Evolutionary conservation across 2,797 vertebrate genomes (phyloP), one percentile per base, ranked within the genome.

Genomic region (Pipistrellus pipistrellus): DNA sequence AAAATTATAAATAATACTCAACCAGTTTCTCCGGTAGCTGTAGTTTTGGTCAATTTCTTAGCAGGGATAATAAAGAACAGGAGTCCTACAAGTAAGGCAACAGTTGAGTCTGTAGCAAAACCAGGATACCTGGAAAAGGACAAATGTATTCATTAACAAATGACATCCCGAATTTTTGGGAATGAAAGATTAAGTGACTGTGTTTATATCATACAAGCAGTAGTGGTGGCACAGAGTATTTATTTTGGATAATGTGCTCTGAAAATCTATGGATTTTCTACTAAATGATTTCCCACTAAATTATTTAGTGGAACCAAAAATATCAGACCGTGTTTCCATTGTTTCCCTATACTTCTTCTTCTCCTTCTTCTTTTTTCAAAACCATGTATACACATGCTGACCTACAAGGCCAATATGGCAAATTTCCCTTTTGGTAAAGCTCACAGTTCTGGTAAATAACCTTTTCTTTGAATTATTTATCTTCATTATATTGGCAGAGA

Each of bases 1-100:
- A 78, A 82, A 93, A 90, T 87, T 83, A 86, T 82, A 91, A 97
- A 75, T 96, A 88, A 97, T 98, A 99, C 98, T 98, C 96, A 98
- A 98, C 98, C 97, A 92, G 90, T 98, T 98, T 97, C 98, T 98
- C 99, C 99, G 55, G 97, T 92, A 27, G 98, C 96, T 93, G 98
- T 98, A 55, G 95, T 98, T 96, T 93, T 97, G 55, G 97, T 97
- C 85, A 98, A 91, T 83, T 88, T 98, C 88, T 99, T 97, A 88
- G 98, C 98, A 53, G 99, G 99, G 75, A 99, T 98, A 78, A 99
- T 97, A 97, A 99, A 99, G 96, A 99, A 98, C n/a, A 99, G 95
- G 32, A 99, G 53, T 41, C 99, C 99, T 94, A 99, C 90, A 87
- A 99, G 80, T 94, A 99, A 98, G 81, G 99, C 99, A 69, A 98